A percentile compares a stretch with the other conserved stretches of the same genome.
These are phyloP conservation scores for Hymenochirus boettgeri DNA, from an alignment of 2,113 vertebrate genomes.

Conservation along the genomic window DNA sequence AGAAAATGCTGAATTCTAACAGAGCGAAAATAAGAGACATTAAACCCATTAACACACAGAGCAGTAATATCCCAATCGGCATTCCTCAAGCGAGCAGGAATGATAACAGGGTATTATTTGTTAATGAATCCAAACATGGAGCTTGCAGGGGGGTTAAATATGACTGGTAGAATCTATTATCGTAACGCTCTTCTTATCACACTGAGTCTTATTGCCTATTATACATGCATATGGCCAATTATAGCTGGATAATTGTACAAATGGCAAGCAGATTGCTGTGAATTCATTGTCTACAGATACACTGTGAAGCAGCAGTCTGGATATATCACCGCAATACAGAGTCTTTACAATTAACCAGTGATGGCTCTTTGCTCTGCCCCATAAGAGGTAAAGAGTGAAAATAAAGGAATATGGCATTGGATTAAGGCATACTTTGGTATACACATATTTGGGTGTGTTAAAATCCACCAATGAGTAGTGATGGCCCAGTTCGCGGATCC, in stretches of 20 bases:
- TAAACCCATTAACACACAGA: constrained; percentile 4
- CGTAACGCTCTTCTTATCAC: constrained; percentile 1
- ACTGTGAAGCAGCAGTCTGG: not conserved
- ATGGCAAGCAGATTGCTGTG: constrained; percentile 24
- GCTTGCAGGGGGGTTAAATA: constrained; percentile 31
- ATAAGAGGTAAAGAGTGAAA: not conserved
- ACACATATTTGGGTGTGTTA: too few species aligned
- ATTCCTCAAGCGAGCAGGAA: not conserved
- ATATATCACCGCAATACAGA: not conserved
- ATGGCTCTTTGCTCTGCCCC: not conserved
- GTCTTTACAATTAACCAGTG: constrained; percentile 3
- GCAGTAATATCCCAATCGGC: constrained; percentile 2
- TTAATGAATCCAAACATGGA: not conserved
- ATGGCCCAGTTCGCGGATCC: too few species aligned
- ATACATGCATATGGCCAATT: constrained; percentile 34
- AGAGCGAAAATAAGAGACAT: too few species aligned
- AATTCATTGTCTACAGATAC: constrained; percentile 13
- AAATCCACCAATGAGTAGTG: too few species aligned
- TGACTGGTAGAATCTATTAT: not conserved
- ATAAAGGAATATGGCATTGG: too few species aligned
- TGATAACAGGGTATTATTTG: constrained; percentile 12
- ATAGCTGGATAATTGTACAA: constrained; percentile 15
- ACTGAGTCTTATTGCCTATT: constrained; percentile 13
- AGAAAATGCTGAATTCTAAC: too few species aligned
- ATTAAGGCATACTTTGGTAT: too few species aligned